Conservation (phyloP, 1,140 invertebrate species). For the Drosophila dunni region DNA sequence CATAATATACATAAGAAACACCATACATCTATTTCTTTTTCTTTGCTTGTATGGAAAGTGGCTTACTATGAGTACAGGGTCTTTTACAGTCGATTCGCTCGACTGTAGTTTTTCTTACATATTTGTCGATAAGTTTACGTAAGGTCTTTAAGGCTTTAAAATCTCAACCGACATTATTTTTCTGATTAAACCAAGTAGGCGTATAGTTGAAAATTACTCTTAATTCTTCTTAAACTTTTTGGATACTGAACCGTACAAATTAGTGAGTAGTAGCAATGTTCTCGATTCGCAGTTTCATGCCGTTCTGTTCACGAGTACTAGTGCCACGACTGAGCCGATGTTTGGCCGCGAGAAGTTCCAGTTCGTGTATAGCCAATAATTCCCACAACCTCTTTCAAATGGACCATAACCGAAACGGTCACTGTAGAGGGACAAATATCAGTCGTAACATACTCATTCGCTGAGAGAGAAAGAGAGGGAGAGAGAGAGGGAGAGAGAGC, state of each 20-base stretch:
- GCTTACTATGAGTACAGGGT: too few species aligned
- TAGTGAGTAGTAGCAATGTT: constrained; percentile 4
- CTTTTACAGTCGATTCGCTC: too few species aligned
- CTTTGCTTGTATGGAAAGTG: too few species aligned
- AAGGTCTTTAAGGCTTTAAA: too few species aligned
- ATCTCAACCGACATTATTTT: too few species aligned
- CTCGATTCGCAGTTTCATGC: constrained; percentile 4
- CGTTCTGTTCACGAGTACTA: constrained; percentile 2
- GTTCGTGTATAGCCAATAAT: background rate
- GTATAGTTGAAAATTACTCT: background rate
- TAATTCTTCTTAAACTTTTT: background rate
- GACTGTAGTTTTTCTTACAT: too few species aligned
- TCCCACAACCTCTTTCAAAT: background rate
- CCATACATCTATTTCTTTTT: too few species aligned
- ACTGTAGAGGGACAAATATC: background rate
- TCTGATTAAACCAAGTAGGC: background rate
- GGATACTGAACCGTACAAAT: background rate
- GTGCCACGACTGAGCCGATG: background rate
- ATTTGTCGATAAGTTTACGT: too few species aligned
- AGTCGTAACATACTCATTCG: constrained; percentile 1
- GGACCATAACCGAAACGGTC: background rate
- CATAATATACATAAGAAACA: too few species aligned
- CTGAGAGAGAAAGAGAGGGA: background rate
- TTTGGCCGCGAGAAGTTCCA: background rate
- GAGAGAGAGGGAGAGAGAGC: background rate